These are phyloP conservation scores for Xenentodon cancila DNA, from an alignment of 2,797 vertebrate genomes.

Conservation along the genomic window DNA sequence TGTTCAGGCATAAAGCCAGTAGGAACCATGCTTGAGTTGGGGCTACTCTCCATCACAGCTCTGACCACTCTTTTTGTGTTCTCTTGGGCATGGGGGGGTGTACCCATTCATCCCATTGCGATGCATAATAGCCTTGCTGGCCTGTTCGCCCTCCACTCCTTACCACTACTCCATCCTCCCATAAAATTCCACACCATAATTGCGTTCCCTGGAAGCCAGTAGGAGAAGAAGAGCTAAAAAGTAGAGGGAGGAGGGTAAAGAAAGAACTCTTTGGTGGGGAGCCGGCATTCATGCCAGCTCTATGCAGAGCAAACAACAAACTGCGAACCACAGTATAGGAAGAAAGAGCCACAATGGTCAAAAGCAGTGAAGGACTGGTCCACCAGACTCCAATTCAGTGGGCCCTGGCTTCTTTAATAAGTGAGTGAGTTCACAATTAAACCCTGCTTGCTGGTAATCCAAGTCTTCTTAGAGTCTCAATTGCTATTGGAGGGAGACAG, in stretches of 20 bases:
- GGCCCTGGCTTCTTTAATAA: conserved; percentile 82
- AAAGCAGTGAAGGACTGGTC: conserved; percentile 81
- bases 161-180: conserved; percentile 65
- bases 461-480: conserved; percentile 82
- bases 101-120: conserved; percentile 76
- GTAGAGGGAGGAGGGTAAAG: conserved; percentile 65
- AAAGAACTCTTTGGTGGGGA: conserved; percentile 69
- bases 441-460: conserved; percentile 83
- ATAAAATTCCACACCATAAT: conserved; percentile 77
- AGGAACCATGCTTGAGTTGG: conserved; percentile 67
- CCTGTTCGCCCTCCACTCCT: conserved; percentile 59
- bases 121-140: conserved; percentile 79
- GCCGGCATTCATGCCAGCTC: conserved; percentile 76
- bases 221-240: conserved; percentile 68
- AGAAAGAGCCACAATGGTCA: conserved; percentile 80
- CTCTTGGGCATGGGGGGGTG: conserved; percentile 31
- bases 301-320: conserved; percentile 83
- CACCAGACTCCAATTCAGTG: conserved; percentile 77
- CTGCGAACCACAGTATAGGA: conserved; percentile 70
- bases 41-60: conserved; percentile 71
- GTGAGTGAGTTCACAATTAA: conserved; percentile 87
- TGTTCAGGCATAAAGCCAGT: conserved; percentile 38
- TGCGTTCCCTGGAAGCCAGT: conserved; percentile 75
- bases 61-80: conserved; percentile 79
- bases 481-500: conserved; percentile 81